Evolutionary conservation across 1,140 invertebrate species (phyloP).

Genomic region (Choristoneura fumiferana): DNA sequence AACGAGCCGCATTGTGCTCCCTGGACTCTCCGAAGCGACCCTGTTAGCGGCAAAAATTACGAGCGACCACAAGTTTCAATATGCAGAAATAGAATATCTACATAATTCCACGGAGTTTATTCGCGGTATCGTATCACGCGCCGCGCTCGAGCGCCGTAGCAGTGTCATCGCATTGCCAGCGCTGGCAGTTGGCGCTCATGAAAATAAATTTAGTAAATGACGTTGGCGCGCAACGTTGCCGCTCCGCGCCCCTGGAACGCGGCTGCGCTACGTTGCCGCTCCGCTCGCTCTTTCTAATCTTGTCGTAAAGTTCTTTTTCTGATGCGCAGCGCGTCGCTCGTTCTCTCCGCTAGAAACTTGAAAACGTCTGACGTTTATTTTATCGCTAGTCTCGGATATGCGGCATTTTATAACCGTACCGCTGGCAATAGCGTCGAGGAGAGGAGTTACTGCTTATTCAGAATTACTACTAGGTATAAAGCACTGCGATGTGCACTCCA

Average conservation of each 20-base stretch:
- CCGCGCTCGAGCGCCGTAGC: slow-evolving; percentile 44
- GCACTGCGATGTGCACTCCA: slow-evolving; percentile 30
- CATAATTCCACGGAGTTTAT: slow-evolving; percentile 50
- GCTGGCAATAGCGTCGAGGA: slow-evolving; percentile 35
- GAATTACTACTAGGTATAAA: slow-evolving; percentile 58
- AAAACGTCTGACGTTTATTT: slow-evolving; percentile 72
- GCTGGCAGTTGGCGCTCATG: slow-evolving; percentile 64
- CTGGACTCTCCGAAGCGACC: slow-evolving; percentile 33
- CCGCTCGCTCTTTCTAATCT: slow-evolving; percentile 76
- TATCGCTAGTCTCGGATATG: slow-evolving; percentile 61
- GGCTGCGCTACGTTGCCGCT: slow-evolving; percentile 69
- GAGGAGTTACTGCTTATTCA: slow-evolving; percentile 51
- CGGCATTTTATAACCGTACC: slow-evolving; percentile 61
- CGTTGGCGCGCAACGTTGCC: slow-evolving; percentile 69
- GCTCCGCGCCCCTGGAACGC: slow-evolving; percentile 65
- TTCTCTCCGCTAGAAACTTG: slow-evolving; percentile 72
- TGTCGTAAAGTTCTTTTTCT: slow-evolving; percentile 78
- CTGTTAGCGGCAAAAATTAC: slow-evolving; percentile 43
- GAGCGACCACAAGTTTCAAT: slow-evolving; percentile 40
- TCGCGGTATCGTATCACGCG: slow-evolving; percentile 55
- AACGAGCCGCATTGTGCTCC: slow-evolving; percentile 50
- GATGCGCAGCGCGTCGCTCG: slow-evolving; percentile 73
- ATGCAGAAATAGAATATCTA: slow-evolving; percentile 47
- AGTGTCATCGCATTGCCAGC: slow-evolving; percentile 58
- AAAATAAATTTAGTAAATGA: slow-evolving; percentile 78